phyloP scores from a whole-genome alignment of 2,113 vertebrate species.

The Ibidorhyncha struthersii region DNA sequence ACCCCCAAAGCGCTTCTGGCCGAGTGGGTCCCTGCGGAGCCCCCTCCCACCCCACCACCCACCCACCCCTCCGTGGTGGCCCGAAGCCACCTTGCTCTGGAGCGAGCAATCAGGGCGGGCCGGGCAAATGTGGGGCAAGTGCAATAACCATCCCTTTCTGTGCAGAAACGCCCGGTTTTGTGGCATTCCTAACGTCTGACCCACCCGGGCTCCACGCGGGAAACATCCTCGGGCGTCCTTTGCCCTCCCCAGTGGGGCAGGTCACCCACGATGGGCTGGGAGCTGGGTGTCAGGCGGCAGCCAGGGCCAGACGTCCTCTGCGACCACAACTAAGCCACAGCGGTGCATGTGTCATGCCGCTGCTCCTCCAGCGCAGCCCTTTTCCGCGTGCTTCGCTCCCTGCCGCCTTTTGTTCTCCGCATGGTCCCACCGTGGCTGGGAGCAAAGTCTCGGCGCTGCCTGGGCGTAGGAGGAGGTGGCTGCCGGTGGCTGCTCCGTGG shows the following conservation, averaged over 20 bases:
- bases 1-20: not conserved
- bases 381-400: not conserved
- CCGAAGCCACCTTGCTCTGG: not conserved
- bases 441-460: fast-evolving
- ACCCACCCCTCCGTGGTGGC: fast-evolving
- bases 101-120: not conserved
- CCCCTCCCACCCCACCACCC: not conserved
- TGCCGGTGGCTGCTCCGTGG: not conserved
- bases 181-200: not conserved
- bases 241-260: not conserved
- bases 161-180: not conserved
- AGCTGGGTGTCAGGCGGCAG: not conserved
- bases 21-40: not conserved
- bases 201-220: not conserved
- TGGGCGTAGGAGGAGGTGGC: not conserved
- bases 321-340: not conserved
- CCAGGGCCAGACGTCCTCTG: not conserved
- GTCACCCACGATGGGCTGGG: not conserved
- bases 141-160: fast-evolving
- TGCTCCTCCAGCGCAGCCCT: not conserved
- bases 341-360: not conserved
- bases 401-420: not conserved
- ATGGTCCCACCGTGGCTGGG: fast-evolving
- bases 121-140: fast-evolving
- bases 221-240: not conserved